Evolutionary conservation across 2,113 vertebrate genomes (phyloP).

Genomic region (Carollia perspicillata): DNA sequence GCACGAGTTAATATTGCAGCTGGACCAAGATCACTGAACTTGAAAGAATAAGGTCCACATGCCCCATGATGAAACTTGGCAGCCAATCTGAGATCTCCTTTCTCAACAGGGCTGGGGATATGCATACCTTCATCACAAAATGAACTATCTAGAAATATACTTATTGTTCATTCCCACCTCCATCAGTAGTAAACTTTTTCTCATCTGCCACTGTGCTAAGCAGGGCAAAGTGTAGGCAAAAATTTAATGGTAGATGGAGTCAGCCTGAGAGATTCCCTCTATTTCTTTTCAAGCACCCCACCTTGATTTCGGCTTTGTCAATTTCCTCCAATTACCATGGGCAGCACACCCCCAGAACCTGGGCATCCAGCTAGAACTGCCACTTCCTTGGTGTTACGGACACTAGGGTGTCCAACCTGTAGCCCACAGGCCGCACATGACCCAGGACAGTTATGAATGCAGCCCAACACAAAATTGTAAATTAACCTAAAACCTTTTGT

Average conservation of each 20-base stretch:
- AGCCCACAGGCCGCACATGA: too few species aligned
- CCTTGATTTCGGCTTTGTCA: neutral
- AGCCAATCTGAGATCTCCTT: neutral
- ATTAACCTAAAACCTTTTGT: too few species aligned
- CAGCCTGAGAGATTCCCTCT: neutral
- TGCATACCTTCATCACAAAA: neutral
- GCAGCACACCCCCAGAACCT: neutral
- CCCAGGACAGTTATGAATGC: too few species aligned
- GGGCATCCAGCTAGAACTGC: neutral
- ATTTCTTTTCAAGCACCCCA: neutral
- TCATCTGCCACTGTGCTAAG: neutral
- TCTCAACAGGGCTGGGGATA: neutral
- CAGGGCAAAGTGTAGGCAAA: neutral
- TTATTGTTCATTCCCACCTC: neutral
- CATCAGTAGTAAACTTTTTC: neutral
- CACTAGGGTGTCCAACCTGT: too few species aligned
- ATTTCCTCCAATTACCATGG: neutral
- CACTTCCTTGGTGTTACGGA: neutral
- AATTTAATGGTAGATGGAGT: neutral
- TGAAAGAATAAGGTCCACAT: neutral
- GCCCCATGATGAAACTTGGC: neutral
- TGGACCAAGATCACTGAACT: slow-evolving; percentile 11
- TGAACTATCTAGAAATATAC: neutral
- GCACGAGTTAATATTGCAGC: neutral
- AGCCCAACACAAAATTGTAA: too few species aligned